Evolutionary conservation across 1,140 invertebrate genomes (phyloP).

Genomic region (Lucilia sericata): DNA sequence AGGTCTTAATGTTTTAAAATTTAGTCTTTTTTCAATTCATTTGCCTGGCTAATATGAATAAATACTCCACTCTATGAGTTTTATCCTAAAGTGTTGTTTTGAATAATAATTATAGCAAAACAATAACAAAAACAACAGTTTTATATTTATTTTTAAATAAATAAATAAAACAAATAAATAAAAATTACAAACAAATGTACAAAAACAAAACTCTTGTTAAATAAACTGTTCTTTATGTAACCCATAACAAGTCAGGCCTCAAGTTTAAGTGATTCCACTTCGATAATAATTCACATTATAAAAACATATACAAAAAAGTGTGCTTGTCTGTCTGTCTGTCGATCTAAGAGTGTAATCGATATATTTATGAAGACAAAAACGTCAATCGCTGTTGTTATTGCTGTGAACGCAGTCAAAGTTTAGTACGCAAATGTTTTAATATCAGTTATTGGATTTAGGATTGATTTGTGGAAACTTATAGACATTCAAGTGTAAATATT

Average conservation of each 20-base stretch:
- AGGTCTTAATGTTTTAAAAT: neutral
- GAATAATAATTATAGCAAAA: neutral
- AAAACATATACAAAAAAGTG: neutral
- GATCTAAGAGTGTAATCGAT: neutral
- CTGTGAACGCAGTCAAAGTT: neutral
- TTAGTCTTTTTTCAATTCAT: too few relatives aligned
- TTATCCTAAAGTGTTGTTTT: neutral
- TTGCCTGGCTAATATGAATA: too few relatives aligned
- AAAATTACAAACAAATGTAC: neutral
- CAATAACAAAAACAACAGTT: neutral
- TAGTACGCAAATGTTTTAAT: slow-evolving; percentile 16
- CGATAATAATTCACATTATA: neutral
- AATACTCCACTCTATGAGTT: too few relatives aligned
- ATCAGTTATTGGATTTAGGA: neutral
- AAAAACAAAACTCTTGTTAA: neutral
- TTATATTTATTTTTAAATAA: slow-evolving; percentile 5
- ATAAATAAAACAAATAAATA: neutral
- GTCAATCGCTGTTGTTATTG: neutral
- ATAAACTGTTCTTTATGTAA: slow-evolving; percentile 6
- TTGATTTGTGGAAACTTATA: neutral
- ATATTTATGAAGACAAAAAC: slow-evolving; percentile 22
- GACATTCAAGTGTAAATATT: neutral
- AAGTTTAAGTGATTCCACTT: neutral
- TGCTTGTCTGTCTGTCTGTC: neutral
- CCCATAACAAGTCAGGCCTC: neutral